Evolutionary conservation across 2,888 invertebrate genomes (phyloP), one percentile per base, ranked within the genome.

Genomic region (Tachina fera): DNA sequence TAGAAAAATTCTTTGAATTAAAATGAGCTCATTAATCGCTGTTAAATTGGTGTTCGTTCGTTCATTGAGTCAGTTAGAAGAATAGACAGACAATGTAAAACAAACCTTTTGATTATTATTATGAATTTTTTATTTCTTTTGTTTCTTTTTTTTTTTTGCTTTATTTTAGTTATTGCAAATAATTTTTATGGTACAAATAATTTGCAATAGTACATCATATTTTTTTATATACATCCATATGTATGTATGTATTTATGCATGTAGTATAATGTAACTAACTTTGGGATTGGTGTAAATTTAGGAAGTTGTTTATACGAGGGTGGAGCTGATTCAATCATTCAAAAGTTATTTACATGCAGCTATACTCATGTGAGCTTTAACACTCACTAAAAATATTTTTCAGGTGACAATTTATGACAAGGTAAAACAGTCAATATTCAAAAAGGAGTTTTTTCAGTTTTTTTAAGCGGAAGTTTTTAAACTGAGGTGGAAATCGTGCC

Each of bases 1-100:
- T 74, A 14, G 43, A 67, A 58, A 70, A 78, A 75, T 75, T 85
- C 78, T 82, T 85, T 63, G 74, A 85, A 78, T 78, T 80, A 70
- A 74, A 85, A 85, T 82, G 85, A 78, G 77, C 84, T 77, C 77
- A 85, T 81, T 84, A 84, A 84, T 84, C 67, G 76, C 61, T 71
- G 67, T 19, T 80, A 60, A 80, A 60, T 51, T 72, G 58, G 43
- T 67, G 60, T 68, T 31, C 31, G 60, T 68, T 31, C 31, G 49
- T 68, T 77, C 45, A 68, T 58, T 58, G 45, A 58, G 74, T 63
- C 16, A 58, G 63, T 22, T 16, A 61, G 51, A 67, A 19, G 53
- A 61, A 68, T 31, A 58, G 49, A 51, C 19, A 41, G 49, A 51
- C 19, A 41, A 61, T n/a, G 22, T 65, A 19, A 61, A 47, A 39